Conservation (phyloP, 2,797 vertebrate genomes). For the Onychomys leucogaster region DNA sequence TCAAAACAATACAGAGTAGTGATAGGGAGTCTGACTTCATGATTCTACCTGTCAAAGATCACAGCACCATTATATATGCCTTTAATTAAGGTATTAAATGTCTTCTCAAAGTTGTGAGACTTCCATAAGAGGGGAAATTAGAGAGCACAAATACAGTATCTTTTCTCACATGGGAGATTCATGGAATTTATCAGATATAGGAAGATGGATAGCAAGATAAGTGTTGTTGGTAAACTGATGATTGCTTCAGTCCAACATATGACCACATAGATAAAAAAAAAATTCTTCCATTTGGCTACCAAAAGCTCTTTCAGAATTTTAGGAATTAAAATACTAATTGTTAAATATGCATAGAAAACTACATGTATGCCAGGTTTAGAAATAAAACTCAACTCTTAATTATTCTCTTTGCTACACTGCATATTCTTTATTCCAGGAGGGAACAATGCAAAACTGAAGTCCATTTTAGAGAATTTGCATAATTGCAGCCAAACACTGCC, state of each 20-base stretch:
- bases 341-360: conserved; percentile 26
- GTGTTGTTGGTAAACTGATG: conserved; percentile 51
- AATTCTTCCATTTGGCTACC: conserved; percentile 62
- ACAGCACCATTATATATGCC: conserved; percentile 40
- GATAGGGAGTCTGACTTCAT: conserved; percentile 11
- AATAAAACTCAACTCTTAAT: conserved; percentile 53
- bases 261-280: conserved; percentile 31
- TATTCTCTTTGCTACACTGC: conserved; percentile 1
- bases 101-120: conserved; percentile 49
- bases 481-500: conserved; percentile 44
- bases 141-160: not conserved
- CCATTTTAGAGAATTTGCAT: conserved; percentile 48
- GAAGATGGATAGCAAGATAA: conserved; percentile 49
- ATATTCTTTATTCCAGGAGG: conserved; percentile 55
- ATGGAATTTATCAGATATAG: conserved; percentile 68
- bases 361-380: conserved; percentile 57
- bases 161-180: conserved; percentile 51
- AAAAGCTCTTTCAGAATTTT: not conserved
- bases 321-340: conserved; percentile 61
- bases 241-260: conserved; percentile 26
- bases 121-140: conserved; percentile 55
- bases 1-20: conserved; percentile 41
- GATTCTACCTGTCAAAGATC: conserved; percentile 9
- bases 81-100: conserved; percentile 64
- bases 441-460: not conserved